phyloP scores from a whole-genome alignment of 2,888 invertebrate genomes.

The Heliconius ethilla region DNA sequence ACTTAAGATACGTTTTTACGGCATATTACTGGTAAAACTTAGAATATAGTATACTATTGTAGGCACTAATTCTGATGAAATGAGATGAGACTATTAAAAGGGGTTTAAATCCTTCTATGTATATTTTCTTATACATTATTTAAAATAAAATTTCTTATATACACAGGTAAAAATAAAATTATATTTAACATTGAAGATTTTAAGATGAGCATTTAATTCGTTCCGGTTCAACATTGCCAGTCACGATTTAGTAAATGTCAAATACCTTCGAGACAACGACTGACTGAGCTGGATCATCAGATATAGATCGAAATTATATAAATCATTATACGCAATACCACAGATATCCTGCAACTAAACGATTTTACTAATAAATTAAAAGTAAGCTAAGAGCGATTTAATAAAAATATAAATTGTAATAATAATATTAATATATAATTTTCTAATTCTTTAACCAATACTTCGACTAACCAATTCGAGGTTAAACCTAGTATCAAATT shows the following conservation, averaged over 20 bases:
- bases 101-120: not conserved
- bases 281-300: slow-evolving; percentile 35
- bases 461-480: too few species aligned
- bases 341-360: not conserved
- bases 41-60: too few species aligned
- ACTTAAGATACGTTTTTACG: too few species aligned
- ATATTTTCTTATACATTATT: not conserved
- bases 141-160: not conserved
- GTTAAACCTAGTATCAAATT: too few species aligned
- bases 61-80: too few species aligned
- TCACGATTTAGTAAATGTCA: slow-evolving; percentile 66
- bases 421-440: too few species aligned
- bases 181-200: slow-evolving; percentile 46
- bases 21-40: too few species aligned
- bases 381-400: not conserved
- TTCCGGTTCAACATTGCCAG: slow-evolving; percentile 56
- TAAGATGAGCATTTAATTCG: slow-evolving; percentile 61
- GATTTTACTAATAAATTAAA: not conserved
- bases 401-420: too few species aligned
- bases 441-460: too few species aligned
- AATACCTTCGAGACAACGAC: slow-evolving; percentile 52
- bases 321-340: not conserved
- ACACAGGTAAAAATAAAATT: not conserved
- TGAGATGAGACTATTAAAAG: too few species aligned
- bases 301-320: slow-evolving; percentile 30